Conservation (phyloP, 2,113 vertebrate species). For the Microtus oregoni region DNA sequence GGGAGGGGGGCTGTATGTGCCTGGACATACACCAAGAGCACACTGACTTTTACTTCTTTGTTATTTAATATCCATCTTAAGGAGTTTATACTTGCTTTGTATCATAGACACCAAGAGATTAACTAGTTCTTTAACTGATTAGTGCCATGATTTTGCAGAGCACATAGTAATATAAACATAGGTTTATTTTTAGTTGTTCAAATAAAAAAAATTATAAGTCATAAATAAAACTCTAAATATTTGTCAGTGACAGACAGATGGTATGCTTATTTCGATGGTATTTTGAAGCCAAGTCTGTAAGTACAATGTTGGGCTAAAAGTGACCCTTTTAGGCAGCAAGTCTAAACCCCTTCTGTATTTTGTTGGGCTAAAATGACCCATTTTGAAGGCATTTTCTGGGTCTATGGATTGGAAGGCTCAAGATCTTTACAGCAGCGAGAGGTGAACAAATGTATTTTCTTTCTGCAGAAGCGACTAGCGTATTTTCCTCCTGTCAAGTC, state of each 20-base stretch:
- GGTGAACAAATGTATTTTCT: background rate
- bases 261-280: background rate
- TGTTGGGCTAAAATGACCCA: background rate
- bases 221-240: background rate
- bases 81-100: background rate
- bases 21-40: background rate
- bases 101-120: background rate
- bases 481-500: background rate
- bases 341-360: background rate
- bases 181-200: conserved; percentile 23
- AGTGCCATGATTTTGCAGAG: background rate
- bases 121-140: background rate
- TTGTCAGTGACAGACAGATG: background rate
- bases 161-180: background rate
- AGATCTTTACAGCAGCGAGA: background rate
- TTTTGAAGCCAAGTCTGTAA: background rate
- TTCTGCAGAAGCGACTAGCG: background rate
- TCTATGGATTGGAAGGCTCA: background rate
- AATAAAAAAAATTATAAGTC: background rate
- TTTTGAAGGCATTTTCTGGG: conserved; percentile 33
- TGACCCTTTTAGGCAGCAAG: background rate
- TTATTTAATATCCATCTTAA: background rate
- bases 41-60: background rate
- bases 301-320: background rate
- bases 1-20: rapidly evolving